Evolutionary conservation across 2,888 invertebrate species (phyloP), one percentile per base, ranked within the genome.

Genomic region (Cosmorhoe ocellata): DNA sequence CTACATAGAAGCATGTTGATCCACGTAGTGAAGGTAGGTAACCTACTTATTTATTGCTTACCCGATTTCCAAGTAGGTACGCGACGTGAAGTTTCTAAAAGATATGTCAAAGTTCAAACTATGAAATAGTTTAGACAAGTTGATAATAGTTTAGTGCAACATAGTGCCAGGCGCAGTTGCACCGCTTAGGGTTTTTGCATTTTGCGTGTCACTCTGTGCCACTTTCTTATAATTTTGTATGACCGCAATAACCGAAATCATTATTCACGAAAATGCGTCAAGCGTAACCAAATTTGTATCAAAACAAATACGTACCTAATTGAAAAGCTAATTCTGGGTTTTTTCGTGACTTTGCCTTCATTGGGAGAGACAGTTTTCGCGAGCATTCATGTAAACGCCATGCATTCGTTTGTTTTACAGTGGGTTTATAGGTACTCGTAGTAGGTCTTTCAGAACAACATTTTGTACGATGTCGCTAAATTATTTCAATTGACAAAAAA

Each of bases 101-200:
- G 22, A 49, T 39, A 28, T 11, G 36, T 13, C 7, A 22, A 42
- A 36, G 31, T 45, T 22, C 6, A 37, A 41, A 46, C 43, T 51
- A 39, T 28, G 27, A 32, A 39, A 36, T 45, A 47, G 39, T 51
- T 49, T 37, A 13, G 39, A 36, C 39, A 31, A 45, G 27, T 50
- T 26, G 30, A 51, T 28, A 40, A 43, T 32, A 30, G 26, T 41
- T 36, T 27, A 49, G 64, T 63, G 58, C 58, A 55, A 59, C 42
- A 49, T 52, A 10, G 64, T 64, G 53, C 60, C 61, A 59, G 64
- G 59, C 52, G 47, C 59, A 41, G 36, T 49, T 13, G 24, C 42
- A 31, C 41, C 44, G 32, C 38, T 39, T 22, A 38, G 32, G 47
- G 37, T 41, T 51, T 42, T 39, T 64, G 58, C 42, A 47, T 39